Conservation (phyloP, 2,888 invertebrate species). For the Tiliacea citrago region DNA sequence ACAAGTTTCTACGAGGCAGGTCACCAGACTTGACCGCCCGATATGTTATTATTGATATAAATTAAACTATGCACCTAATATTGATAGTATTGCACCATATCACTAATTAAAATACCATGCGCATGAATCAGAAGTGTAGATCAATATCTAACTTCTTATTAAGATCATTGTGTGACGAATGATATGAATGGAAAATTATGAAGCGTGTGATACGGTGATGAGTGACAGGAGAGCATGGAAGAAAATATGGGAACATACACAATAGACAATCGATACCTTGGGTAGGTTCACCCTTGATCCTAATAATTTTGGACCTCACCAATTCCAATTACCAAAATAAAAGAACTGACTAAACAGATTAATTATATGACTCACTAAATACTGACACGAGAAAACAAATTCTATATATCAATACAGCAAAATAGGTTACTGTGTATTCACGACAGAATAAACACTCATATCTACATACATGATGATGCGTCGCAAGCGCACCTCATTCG, state of each 20-base stretch:
- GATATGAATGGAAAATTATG: neutral
- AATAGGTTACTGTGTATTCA: slow-evolving; percentile 23
- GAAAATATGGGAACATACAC: neutral
- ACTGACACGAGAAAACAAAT: slow-evolving; percentile 9
- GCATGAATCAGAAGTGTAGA: slow-evolving; percentile 44
- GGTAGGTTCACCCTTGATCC: neutral
- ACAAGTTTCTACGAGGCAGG: slow-evolving; percentile 49
- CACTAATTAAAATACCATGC: slow-evolving; percentile 41
- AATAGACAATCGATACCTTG: neutral
- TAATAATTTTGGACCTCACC: neutral
- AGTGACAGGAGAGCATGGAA: too few relatives aligned
- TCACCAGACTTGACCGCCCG: slow-evolving; percentile 62
- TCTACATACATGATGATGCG: slow-evolving; percentile 5
- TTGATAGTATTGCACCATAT: slow-evolving; percentile 47
- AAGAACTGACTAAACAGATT: neutral
- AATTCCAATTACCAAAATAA: neutral
- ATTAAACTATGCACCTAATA: slow-evolving; percentile 59
- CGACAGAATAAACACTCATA: slow-evolving; percentile 3
- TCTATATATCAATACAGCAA: slow-evolving; percentile 22
- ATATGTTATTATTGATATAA: slow-evolving; percentile 64
- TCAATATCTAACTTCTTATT: neutral
- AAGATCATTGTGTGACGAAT: neutral
- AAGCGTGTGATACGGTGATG: too few relatives aligned
- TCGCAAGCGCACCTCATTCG: slow-evolving; percentile 15
- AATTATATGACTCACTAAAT: slow-evolving; percentile 8